phyloP scores from a whole-genome alignment of 1,140 invertebrate species.

The Papilio aristodemus region DNA sequence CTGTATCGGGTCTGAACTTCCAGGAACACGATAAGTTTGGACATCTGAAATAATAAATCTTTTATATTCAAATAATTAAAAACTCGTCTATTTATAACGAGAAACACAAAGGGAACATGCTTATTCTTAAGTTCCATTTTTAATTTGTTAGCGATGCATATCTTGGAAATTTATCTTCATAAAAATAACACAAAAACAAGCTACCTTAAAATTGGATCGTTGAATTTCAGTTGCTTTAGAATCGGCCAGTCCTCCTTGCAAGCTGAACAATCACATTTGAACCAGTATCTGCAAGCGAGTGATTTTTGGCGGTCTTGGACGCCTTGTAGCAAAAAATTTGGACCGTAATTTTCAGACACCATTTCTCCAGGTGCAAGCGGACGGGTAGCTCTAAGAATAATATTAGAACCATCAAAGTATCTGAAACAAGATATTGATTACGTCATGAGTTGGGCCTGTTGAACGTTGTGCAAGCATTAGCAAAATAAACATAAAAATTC shows the following conservation, averaged over 20 bases:
- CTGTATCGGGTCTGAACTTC: constrained; percentile 66
- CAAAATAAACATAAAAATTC: too few relatives aligned
- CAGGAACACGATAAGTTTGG: constrained; percentile 79
- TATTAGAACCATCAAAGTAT: constrained; percentile 87
- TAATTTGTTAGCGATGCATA: background rate
- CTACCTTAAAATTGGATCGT: constrained; percentile 59
- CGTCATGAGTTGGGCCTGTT: too few relatives aligned
- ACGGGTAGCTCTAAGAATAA: constrained; percentile 86
- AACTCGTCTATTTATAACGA: too few relatives aligned
- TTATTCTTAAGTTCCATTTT: too few relatives aligned
- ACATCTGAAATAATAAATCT: constrained; percentile 76
- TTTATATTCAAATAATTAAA: too few relatives aligned
- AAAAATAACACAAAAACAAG: background rate
- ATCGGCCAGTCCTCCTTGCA: constrained; percentile 89
- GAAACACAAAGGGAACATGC: background rate
- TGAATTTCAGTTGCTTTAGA: constrained; percentile 82
- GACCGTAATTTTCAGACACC: constrained; percentile 93
- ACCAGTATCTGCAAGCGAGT: constrained; percentile 89
- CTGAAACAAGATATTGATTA: constrained; percentile 66
- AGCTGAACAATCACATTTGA: constrained; percentile 87
- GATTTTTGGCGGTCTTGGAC: constrained; percentile 83
- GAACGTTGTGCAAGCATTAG: too few relatives aligned
- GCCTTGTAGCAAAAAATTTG: constrained; percentile 86
- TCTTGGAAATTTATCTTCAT: too few relatives aligned
- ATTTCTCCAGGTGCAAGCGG: constrained; percentile 84